A percentile compares a stretch with the other conserved stretches of the same genome.
phyloP scores from a whole-genome alignment of 2,888 invertebrate species.

The Heliconius sara region DNA sequence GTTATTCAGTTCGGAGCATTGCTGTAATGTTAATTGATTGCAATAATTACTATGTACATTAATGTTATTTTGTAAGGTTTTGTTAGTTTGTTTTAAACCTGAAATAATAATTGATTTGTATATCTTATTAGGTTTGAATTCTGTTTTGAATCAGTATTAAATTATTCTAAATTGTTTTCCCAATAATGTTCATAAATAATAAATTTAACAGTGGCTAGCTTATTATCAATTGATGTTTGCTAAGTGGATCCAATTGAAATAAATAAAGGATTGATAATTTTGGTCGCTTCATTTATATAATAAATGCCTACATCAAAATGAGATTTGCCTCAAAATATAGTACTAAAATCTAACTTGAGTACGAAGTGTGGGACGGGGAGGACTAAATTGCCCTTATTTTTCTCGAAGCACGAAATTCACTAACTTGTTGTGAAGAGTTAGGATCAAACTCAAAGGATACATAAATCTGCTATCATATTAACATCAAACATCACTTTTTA shows the following conservation, averaged over 20 bases:
- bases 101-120: constrained; percentile 39
- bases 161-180: constrained; percentile 3
- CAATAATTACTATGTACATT: constrained; percentile 40
- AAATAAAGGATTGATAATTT: constrained; percentile 10
- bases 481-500: constrained; percentile 36
- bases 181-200: constrained; percentile 9
- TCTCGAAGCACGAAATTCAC: constrained; percentile 54
- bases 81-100: constrained; percentile 36
- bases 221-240: constrained; percentile 13
- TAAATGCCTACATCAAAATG: constrained; percentile 23
- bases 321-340: constrained; percentile 34
- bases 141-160: constrained; percentile 19
- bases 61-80: constrained; percentile 30
- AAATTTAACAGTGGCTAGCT: background rate
- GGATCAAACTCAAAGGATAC: constrained; percentile 46
- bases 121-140: constrained; percentile 30
- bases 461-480: constrained; percentile 32
- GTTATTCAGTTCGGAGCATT: constrained; percentile 26
- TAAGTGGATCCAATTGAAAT: background rate
- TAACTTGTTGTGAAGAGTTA: constrained; percentile 58
- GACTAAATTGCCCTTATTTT: constrained; percentile 57
- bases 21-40: constrained; percentile 43
- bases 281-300: background rate
- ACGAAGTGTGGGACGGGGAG: constrained; percentile 41
- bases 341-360: constrained; percentile 35